These are phyloP conservation scores for Lasius fuliginosus DNA, from an alignment of 2,888 invertebrate genomes.

Conservation along the genomic window DNA sequence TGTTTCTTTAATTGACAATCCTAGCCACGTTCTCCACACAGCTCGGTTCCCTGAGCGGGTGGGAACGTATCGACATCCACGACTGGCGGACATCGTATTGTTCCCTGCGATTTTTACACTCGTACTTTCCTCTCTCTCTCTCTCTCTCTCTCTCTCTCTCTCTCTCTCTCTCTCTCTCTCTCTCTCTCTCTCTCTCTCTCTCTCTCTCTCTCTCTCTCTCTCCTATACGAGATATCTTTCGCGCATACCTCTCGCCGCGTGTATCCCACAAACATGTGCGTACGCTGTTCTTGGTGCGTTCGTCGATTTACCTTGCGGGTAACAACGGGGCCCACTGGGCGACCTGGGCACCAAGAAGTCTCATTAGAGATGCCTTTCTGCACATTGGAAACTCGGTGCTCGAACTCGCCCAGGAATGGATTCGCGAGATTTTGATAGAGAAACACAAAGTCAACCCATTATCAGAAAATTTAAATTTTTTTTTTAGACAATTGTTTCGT, in stretches of 20 bases:
- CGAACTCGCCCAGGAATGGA: neutral
- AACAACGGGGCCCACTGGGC: slow-evolving; percentile 75
- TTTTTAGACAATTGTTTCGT: neutral
- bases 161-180: slow-evolving; percentile 44
- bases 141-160: slow-evolving; percentile 48
- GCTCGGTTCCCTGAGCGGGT: slow-evolving; percentile 80
- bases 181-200: slow-evolving; percentile 48
- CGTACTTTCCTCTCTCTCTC: slow-evolving; percentile 26
- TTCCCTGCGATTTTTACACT: slow-evolving; percentile 81
- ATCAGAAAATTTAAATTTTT: neutral
- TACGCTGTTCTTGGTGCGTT: neutral
- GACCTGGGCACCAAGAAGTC: slow-evolving; percentile 78
- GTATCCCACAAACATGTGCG: slow-evolving; percentile 45
- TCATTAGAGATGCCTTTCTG: slow-evolving; percentile 76
- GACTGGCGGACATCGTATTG: slow-evolving; percentile 85
- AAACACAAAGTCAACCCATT: neutral
- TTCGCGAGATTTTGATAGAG: neutral
- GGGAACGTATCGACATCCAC: slow-evolving; percentile 83
- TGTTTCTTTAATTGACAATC: slow-evolving; percentile 86
- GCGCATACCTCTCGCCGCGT: slow-evolving; percentile 60
- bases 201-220: slow-evolving; percentile 12
- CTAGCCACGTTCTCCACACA: slow-evolving; percentile 62
- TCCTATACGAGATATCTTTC: slow-evolving; percentile 26
- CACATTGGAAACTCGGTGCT: neutral
- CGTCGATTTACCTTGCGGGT: slow-evolving; percentile 67